Evolutionary conservation across 2,888 invertebrate genomes (phyloP).

Genomic region (Clostera curtula): DNA sequence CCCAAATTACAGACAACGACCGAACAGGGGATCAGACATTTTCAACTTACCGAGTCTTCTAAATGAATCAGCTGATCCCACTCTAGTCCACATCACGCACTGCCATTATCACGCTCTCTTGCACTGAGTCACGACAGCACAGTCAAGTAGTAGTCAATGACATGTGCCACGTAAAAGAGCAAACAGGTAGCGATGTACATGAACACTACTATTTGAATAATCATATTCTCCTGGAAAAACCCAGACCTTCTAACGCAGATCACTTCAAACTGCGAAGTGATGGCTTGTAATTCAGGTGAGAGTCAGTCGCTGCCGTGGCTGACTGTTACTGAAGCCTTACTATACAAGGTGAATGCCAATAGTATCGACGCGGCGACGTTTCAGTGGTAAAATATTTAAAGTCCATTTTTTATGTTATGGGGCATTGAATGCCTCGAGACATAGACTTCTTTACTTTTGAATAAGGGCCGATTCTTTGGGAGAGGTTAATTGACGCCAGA

Average conservation of each 20-base stretch:
- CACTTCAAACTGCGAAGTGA: too few species aligned
- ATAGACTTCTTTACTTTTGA: too few species aligned
- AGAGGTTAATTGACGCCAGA: too few species aligned
- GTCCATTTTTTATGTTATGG: too few species aligned
- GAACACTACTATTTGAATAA: slow-evolving; percentile 68
- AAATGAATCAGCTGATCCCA: slow-evolving; percentile 26
- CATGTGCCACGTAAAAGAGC: slow-evolving; percentile 63
- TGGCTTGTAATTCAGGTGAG: too few species aligned
- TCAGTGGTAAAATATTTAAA: too few species aligned
- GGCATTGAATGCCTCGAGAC: too few species aligned
- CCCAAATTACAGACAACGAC: too few species aligned
- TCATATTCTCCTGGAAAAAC: slow-evolving; percentile 56
- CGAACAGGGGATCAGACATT: too few species aligned
- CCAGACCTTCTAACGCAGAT: too few species aligned
- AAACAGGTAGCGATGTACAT: slow-evolving; percentile 68
- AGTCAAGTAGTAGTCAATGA: slow-evolving; percentile 64
- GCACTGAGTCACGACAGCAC: slow-evolving; percentile 22
- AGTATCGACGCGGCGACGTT: too few species aligned
- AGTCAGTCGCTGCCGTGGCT: slow-evolving; percentile 1
- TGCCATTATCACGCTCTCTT: slow-evolving; percentile 4
- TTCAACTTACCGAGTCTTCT: slow-evolving; percentile 46
- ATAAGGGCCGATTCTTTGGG: too few species aligned
- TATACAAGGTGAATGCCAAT: slow-evolving; percentile 31
- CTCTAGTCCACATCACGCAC: slow-evolving; percentile 22
- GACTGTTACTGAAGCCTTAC: slow-evolving; percentile 35